Evolutionary conservation across 1,140 invertebrate genomes (phyloP).

Genomic region (Vanessa atalanta): DNA sequence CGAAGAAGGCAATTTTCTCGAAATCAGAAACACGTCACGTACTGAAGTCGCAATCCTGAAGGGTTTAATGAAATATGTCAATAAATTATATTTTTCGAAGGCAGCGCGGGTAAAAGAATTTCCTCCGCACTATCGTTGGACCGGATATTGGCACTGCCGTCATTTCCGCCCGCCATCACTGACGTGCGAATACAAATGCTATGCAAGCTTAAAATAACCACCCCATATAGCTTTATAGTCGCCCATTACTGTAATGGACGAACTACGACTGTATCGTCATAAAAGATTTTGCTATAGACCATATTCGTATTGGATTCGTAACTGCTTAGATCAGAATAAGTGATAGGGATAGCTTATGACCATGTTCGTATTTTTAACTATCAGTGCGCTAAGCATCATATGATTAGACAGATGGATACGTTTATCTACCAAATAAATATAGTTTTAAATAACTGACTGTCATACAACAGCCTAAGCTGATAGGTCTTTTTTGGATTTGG

Average conservation of each 20-base stretch:
- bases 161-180: conserved; percentile 40
- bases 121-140: conserved; percentile 41
- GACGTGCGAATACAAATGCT: conserved; percentile 41
- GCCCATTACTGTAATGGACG: conserved; percentile 13
- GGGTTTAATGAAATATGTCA: conserved; percentile 42
- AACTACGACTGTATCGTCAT: conserved; percentile 10
- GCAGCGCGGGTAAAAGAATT: conserved; percentile 36
- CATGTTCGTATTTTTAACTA: no score
- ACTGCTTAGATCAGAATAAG: neutral
- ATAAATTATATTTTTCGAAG: conserved; percentile 43
- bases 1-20: neutral
- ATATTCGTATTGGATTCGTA: neutral
- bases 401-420: no score
- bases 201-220: conserved; percentile 28
- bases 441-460: no score
- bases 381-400: no score
- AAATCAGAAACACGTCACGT: conserved; percentile 26
- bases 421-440: no score
- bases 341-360: no score
- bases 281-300: neutral
- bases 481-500: no score
- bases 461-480: no score
- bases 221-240: conserved; percentile 17
- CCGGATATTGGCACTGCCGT: conserved; percentile 46
- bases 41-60: conserved; percentile 19